Evolutionary conservation across 2,797 vertebrate species (phyloP).

Genomic region (Columba guinea): DNA sequence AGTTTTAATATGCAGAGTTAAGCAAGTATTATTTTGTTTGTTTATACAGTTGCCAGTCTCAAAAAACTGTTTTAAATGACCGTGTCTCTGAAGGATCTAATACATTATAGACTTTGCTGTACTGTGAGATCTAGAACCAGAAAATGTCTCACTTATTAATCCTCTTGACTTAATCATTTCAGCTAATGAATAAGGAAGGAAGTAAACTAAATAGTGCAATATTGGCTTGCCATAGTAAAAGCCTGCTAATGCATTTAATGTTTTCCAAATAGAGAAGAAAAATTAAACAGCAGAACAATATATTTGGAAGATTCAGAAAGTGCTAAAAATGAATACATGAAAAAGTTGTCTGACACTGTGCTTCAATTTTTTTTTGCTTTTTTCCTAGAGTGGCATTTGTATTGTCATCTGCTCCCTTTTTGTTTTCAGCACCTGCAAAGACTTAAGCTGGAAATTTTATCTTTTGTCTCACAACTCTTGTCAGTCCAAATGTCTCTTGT

Average conservation of each 20-base stretch:
- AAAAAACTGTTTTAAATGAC: neutral
- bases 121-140: neutral
- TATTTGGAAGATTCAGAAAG: neutral
- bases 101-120: neutral
- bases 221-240: neutral
- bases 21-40: neutral
- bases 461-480: conserved; percentile 44
- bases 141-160: conserved; percentile 1
- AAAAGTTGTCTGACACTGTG: neutral
- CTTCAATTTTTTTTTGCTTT: neutral
- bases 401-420: conserved; percentile 35
- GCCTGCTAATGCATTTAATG: neutral
- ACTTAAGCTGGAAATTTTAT: conserved; percentile 56
- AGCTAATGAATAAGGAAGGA: conserved; percentile 3
- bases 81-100: neutral
- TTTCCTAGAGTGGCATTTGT: neutral
- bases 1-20: neutral
- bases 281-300: neutral
- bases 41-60: rapidly evolving
- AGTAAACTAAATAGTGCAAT: neutral
- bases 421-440: conserved; percentile 60
- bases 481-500: conserved; percentile 43
- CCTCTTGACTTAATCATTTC: conserved; percentile 3
- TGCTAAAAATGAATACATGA: neutral
- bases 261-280: conserved; percentile 17